phyloP scores from a whole-genome alignment of 1,140 invertebrate species.

The Drosophila setifemur region DNA sequence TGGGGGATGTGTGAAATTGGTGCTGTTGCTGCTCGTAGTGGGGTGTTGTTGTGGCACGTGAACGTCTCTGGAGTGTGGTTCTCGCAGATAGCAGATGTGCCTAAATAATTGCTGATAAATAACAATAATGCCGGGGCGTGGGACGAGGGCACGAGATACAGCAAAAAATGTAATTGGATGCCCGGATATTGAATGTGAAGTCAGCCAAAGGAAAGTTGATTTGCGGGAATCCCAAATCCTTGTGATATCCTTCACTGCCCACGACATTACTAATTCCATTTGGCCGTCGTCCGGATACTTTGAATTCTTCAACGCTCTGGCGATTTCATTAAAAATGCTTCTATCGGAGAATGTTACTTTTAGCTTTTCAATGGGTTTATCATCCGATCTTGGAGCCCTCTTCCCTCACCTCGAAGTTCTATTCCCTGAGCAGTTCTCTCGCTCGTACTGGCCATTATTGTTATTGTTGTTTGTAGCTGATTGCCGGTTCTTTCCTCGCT shows the following conservation, averaged over 20 bases:
- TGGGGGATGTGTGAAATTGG: slow-evolving; percentile 59
- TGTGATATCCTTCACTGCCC: background rate
- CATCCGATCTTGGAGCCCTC: slow-evolving; percentile 3
- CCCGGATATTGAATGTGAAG: slow-evolving; percentile 38
- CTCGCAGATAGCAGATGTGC: slow-evolving; percentile 49
- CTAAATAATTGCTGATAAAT: slow-evolving; percentile 60
- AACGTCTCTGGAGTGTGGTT: slow-evolving; percentile 43
- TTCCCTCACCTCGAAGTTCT: background rate
- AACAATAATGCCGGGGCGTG: slow-evolving; percentile 43
- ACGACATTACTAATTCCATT: slow-evolving; percentile 6
- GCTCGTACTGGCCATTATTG: slow-evolving; percentile 37
- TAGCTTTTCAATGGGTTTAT: background rate
- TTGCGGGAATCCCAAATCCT: slow-evolving; percentile 6
- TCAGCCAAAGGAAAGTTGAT: slow-evolving; percentile 26
- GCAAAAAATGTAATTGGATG: slow-evolving; percentile 29
- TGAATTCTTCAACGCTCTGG: background rate
- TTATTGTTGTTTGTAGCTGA: slow-evolving; percentile 37
- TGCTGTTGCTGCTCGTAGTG: background rate
- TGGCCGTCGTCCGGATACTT: background rate
- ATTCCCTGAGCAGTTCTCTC: slow-evolving; percentile 29
- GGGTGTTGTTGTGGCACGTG: background rate
- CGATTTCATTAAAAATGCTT: slow-evolving; percentile 1
- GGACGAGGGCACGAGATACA: no score
- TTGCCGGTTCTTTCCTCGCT: slow-evolving; percentile 39
- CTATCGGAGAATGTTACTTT: background rate